phyloP scores from a whole-genome alignment of 2,113 vertebrate species.

The Casuarius casuarius region DNA sequence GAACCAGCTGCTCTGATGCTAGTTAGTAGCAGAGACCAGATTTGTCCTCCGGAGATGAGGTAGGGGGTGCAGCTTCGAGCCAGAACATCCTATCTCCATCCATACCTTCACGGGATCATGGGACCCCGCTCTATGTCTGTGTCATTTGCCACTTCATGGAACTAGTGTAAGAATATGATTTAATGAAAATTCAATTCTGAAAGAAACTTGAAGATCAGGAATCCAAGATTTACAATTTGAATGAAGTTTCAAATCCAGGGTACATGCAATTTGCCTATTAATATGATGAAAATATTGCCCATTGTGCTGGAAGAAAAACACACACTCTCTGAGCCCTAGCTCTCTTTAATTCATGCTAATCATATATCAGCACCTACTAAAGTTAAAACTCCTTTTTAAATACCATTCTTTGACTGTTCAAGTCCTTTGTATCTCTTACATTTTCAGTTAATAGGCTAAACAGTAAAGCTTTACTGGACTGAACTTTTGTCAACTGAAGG shows the following conservation, averaged over 20 bases:
- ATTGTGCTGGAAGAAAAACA: not conserved
- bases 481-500: not conserved
- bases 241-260: not conserved
- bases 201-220: not conserved
- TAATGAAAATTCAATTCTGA: not conserved
- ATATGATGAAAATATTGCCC: not conserved
- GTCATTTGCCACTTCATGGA: rapidly evolving
- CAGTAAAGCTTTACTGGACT: not conserved
- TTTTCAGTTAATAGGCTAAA: not conserved
- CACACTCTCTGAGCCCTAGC: not conserved
- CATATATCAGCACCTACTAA: not conserved
- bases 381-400: not conserved
- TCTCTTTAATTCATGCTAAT: not conserved
- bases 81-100: not conserved
- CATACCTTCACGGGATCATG: not conserved
- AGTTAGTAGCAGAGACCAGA: not conserved
- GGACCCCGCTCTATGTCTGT: not conserved
- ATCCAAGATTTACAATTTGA: not conserved
- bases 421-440: not conserved
- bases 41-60: not conserved
- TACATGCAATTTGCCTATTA: not conserved
- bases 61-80: not conserved
- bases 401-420: not conserved
- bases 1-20: no score
- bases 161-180: rapidly evolving